Conservation (phyloP, 2,888 invertebrate genomes). For the Lomographa bimaculata region DNA sequence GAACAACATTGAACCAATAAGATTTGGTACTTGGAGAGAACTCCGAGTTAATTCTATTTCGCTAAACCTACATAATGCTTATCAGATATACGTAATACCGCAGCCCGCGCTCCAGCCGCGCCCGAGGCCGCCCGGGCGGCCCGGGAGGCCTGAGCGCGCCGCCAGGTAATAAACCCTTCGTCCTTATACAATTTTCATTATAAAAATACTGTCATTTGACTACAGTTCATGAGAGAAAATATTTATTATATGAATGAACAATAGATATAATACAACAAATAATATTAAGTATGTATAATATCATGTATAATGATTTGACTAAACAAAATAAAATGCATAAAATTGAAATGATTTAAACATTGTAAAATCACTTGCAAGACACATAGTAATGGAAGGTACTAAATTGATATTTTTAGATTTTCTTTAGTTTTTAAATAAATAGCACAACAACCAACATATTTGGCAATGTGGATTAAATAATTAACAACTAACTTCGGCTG, state of each 20-base stretch:
- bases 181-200: slow-evolving; percentile 81
- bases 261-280: slow-evolving; percentile 75
- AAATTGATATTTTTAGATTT: slow-evolving; percentile 72
- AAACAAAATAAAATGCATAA: slow-evolving; percentile 82
- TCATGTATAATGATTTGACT: slow-evolving; percentile 80
- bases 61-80: slow-evolving; percentile 85
- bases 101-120: slow-evolving; percentile 38
- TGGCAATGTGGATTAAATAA: slow-evolving; percentile 79
- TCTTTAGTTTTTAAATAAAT: slow-evolving; percentile 63
- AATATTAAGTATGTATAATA: slow-evolving; percentile 70
- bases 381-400: slow-evolving; percentile 78
- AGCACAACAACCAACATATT: slow-evolving; percentile 81
- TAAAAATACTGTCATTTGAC: slow-evolving; percentile 85
- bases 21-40: slow-evolving; percentile 80
- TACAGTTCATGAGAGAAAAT: slow-evolving; percentile 82
- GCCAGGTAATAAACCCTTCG: slow-evolving; percentile 70
- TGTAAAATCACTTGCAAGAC: slow-evolving; percentile 75
- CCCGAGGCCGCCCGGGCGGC: slow-evolving; percentile 21
- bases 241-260: slow-evolving; percentile 74
- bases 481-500: slow-evolving; percentile 73
- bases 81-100: slow-evolving; percentile 78
- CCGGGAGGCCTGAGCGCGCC: slow-evolving; percentile 26
- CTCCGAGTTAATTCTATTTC: slow-evolving; percentile 80
- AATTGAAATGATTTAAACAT: slow-evolving; percentile 80
- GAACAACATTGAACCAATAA: slow-evolving; percentile 82